These are phyloP conservation scores for Heliconius cydno DNA, from an alignment of 2,888 invertebrate species.

Conservation along the genomic window DNA sequence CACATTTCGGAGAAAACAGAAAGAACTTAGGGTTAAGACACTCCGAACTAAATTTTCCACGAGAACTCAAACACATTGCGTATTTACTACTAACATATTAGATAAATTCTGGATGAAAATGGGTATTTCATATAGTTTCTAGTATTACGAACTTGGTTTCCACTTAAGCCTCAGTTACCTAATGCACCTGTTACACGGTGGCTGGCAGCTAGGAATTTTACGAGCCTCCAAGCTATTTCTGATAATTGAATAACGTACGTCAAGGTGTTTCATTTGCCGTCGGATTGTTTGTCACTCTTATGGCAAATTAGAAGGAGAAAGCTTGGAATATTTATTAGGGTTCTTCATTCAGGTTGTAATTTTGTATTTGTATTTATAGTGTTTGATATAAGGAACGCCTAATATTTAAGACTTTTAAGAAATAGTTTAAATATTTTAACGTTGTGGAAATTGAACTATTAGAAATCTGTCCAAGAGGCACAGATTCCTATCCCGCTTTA, in stretches of 20 bases:
- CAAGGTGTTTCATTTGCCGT: slow-evolving; percentile 14
- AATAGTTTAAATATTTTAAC: too few species aligned
- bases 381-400: too few species aligned
- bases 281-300: slow-evolving; percentile 19
- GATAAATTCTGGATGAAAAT: too few species aligned
- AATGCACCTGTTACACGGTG: slow-evolving; percentile 14
- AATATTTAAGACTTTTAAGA: too few species aligned
- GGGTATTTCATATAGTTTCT: background rate
- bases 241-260: slow-evolving; percentile 19
- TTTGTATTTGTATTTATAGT: background rate
- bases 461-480: too few species aligned
- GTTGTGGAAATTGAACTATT: too few species aligned
- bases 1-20: too few species aligned
- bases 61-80: too few species aligned
- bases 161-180: background rate
- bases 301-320: slow-evolving; percentile 20
- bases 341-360: background rate
- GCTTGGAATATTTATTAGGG: slow-evolving; percentile 1
- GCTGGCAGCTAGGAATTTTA: background rate
- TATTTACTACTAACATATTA: too few species aligned
- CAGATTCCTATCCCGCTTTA: too few species aligned
- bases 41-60: background rate
- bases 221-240: slow-evolving; percentile 12
- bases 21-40: background rate
- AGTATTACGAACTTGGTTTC: background rate